These are phyloP conservation scores for Campoletis raptor DNA, from an alignment of 2,888 invertebrate genomes.

Conservation along the genomic window DNA sequence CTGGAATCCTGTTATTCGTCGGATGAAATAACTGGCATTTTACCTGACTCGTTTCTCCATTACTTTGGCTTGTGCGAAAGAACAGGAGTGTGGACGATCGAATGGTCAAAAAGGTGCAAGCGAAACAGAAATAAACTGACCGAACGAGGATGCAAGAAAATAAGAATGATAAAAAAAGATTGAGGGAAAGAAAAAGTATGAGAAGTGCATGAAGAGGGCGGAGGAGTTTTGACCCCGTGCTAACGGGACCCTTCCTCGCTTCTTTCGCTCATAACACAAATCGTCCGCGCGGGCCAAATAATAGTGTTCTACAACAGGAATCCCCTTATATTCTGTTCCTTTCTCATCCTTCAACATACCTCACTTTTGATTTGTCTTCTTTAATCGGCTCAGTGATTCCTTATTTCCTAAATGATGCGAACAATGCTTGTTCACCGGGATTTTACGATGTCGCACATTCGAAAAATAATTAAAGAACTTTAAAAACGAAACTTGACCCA, in stretches of 20 bases:
- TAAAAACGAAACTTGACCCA: too few relatives aligned
- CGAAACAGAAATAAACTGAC: slow-evolving; percentile 64
- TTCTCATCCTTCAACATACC: slow-evolving; percentile 22
- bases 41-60: background rate
- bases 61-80: background rate
- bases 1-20: too few relatives aligned
- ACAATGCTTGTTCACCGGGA: too few relatives aligned
- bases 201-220: slow-evolving; percentile 72
- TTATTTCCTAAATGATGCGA: background rate
- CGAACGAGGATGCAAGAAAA: background rate
- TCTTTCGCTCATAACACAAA: slow-evolving; percentile 81
- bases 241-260: slow-evolving; percentile 84
- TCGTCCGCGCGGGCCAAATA: slow-evolving; percentile 79
- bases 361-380: slow-evolving; percentile 22
- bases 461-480: too few relatives aligned
- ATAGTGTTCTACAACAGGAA: slow-evolving; percentile 78
- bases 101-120: slow-evolving; percentile 56
- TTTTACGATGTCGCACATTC: too few relatives aligned
- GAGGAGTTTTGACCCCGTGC: slow-evolving; percentile 82
- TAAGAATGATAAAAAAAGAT: slow-evolving; percentile 52
- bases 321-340: slow-evolving; percentile 7
- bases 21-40: slow-evolving; percentile 2
- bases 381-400: slow-evolving; percentile 46
- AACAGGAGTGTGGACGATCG: background rate
- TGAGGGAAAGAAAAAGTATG: slow-evolving; percentile 40